Evolutionary conservation across 2,888 invertebrate species (phyloP).

Genomic region (Gasteruption jaculator): DNA sequence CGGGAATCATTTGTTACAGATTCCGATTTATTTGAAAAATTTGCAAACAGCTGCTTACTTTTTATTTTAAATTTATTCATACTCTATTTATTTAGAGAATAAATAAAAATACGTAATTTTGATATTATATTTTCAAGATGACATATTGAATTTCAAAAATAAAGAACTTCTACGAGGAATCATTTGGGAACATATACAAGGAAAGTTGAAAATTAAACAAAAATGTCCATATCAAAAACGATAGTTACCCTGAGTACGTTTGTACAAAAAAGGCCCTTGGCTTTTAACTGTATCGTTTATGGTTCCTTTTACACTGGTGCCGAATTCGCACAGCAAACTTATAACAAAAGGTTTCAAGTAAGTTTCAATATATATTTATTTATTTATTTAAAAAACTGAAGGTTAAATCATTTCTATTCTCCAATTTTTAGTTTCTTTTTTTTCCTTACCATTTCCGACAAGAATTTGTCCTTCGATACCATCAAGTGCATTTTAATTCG

Average conservation of each 20-base stretch:
- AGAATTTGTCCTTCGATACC: no score
- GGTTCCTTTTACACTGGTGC: constrained; percentile 75
- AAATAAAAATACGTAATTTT: not conserved
- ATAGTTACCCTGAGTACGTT: constrained; percentile 23
- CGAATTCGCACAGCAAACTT: constrained; percentile 74
- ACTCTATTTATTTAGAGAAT: no score
- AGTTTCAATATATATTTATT: constrained; percentile 33
- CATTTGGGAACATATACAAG: constrained; percentile 6
- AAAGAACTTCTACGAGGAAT: constrained; percentile 8
- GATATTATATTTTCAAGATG: constrained; percentile 1
- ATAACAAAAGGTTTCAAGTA: constrained; percentile 66
- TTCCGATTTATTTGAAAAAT: no score
- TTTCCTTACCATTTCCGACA: no score
- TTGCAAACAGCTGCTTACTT: no score
- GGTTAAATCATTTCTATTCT: not conserved
- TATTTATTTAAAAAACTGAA: not conserved
- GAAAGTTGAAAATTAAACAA: constrained; percentile 3
- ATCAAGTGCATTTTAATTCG: no score
- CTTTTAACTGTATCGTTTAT: constrained; percentile 61
- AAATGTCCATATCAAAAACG: constrained; percentile 28
- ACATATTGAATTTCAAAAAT: constrained; percentile 1
- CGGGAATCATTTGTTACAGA: no score
- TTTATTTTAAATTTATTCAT: no score
- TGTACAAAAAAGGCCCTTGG: constrained; percentile 31
- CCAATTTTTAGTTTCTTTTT: constrained; percentile 12